A percentile compares a stretch with the other conserved stretches of the same genome.
These are phyloP conservation scores for Drosophila paulistorum DNA, from an alignment of 1,140 invertebrate species.

Conservation along the genomic window DNA sequence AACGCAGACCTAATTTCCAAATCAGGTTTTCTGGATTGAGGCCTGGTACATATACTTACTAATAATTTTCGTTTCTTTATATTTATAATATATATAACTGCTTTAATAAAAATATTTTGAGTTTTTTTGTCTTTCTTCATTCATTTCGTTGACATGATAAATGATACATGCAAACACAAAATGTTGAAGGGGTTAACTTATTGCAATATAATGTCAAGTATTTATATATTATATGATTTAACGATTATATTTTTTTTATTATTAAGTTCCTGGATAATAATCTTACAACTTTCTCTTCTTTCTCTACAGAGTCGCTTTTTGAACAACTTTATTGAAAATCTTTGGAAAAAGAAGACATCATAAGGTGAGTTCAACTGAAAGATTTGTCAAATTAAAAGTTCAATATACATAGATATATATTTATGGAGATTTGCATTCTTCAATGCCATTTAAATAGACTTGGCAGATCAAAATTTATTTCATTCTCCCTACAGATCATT, in stretches of 20 bases:
- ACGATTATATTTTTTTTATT: not conserved
- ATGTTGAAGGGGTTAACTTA: not conserved
- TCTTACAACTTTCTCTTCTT: not conserved
- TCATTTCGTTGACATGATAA: not conserved
- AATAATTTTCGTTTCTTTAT: constrained; percentile 37
- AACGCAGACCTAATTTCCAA: constrained; percentile 76
- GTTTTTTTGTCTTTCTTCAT: not conserved
- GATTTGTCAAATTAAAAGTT: not conserved
- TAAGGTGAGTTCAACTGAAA: not conserved
- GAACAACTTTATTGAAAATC: too few relatives aligned
- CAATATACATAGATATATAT: too few relatives aligned
- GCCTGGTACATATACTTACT: constrained; percentile 5
- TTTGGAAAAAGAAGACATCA: too few relatives aligned
- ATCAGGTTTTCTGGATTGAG: constrained; percentile 57
- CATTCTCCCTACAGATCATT: too few relatives aligned
- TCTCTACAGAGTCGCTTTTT: not conserved
- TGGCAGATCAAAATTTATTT: too few relatives aligned
- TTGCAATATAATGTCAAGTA: constrained; percentile 8
- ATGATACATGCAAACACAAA: constrained; percentile 1
- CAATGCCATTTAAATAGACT: not conserved
- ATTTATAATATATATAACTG: not conserved
- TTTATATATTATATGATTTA: not conserved
- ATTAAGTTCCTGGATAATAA: constrained; percentile 2
- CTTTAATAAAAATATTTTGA: not conserved
- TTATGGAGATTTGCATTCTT: too few relatives aligned